Evolutionary conservation across 2,113 vertebrate species (phyloP).

Genomic region (Setophaga kirtlandii): DNA sequence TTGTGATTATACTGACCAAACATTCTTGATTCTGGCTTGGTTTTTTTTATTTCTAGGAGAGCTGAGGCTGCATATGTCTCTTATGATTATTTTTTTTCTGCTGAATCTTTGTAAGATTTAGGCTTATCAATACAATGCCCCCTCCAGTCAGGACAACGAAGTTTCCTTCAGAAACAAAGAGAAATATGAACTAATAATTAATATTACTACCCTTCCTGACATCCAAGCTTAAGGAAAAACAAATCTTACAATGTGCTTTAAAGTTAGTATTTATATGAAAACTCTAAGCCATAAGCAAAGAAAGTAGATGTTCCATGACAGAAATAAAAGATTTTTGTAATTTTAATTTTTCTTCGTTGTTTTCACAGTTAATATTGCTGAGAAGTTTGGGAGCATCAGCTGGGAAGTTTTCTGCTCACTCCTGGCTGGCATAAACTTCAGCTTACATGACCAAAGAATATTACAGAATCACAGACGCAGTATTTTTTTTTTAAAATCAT

Average conservation of each 20-base stretch:
- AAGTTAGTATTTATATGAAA: not conserved
- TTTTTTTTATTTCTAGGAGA: not conserved
- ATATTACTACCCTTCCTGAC: not conserved
- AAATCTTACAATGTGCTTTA: not conserved
- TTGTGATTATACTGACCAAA: not conserved
- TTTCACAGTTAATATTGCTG: not conserved
- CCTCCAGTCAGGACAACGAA: not conserved
- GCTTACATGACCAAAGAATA: not conserved
- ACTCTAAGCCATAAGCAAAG: not conserved
- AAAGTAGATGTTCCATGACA: not conserved
- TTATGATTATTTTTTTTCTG: not conserved
- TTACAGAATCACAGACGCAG: not conserved
- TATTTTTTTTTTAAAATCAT: accelerated
- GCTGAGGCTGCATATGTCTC: not conserved
- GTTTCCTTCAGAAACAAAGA: not conserved
- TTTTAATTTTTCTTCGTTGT: not conserved
- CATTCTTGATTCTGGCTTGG: not conserved
- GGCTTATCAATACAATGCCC: not conserved
- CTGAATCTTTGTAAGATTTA: not conserved
- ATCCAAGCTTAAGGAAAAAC: not conserved
- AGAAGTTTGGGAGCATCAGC: not conserved
- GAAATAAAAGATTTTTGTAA: not conserved
- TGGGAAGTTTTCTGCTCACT: not conserved
- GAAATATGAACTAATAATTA: not conserved
- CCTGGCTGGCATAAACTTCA: not conserved